These are phyloP conservation scores for Chrysaora quinquecirrha DNA, from an alignment of 30 jellyfish, hydroid and myxozoan species.

Conservation along the genomic window DNA sequence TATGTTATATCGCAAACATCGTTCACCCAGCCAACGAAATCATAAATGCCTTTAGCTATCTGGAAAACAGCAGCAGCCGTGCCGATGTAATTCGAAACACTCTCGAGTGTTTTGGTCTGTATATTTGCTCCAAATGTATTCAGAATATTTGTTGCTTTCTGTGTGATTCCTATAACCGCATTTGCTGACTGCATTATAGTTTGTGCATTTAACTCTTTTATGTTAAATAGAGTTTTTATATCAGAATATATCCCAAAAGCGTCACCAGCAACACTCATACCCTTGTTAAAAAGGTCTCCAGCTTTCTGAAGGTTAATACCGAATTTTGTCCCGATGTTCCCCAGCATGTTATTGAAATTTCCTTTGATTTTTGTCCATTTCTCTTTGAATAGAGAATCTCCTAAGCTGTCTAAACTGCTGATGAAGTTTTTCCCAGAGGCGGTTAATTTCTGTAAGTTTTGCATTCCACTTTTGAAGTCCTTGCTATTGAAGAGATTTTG, in stretches of 20 bases:
- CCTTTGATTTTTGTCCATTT: constrained; percentile 87
- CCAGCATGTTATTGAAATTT: constrained; percentile 53
- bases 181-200: constrained; percentile 71
- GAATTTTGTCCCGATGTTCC: constrained; percentile 61
- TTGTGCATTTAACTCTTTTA: constrained; percentile 77
- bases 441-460: constrained; percentile 68
- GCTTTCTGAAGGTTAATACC: constrained; percentile 80
- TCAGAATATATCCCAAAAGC: constrained; percentile 56
- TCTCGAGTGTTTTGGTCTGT: constrained; percentile 48
- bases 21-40: constrained; percentile 79
- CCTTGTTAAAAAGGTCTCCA: constrained; percentile 69
- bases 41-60: constrained; percentile 76
- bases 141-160: constrained; percentile 35
- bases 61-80: constrained; percentile 66
- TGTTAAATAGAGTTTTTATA: constrained; percentile 59
- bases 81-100: constrained; percentile 3
- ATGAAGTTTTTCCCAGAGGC: constrained; percentile 75
- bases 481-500: constrained; percentile 73
- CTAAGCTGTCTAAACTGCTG: constrained; percentile 74
- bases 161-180: constrained; percentile 53
- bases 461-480: constrained; percentile 77
- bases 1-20: constrained; percentile 92
- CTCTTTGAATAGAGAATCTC: constrained; percentile 62
- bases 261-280: constrained; percentile 57
- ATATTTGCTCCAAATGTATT: constrained; percentile 83